Conservation (phyloP, 2,888 invertebrate genomes). For the Morpho achilles region DNA sequence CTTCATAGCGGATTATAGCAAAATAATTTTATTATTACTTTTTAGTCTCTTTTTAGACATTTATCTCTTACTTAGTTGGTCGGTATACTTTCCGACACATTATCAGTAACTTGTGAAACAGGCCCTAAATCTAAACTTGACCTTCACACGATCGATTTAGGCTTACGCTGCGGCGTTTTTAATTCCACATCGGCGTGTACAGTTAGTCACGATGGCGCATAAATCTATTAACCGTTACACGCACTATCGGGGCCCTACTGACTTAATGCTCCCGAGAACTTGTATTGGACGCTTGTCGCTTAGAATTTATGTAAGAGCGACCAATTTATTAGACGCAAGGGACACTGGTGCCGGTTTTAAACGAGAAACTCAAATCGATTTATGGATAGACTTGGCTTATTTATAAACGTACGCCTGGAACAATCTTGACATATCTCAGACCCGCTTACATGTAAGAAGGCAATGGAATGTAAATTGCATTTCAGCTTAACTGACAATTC, state of each 20-base stretch:
- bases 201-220: slow-evolving; percentile 26
- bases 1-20: no score
- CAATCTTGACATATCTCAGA: not conserved
- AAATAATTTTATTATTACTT: no score
- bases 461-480: not conserved
- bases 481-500: not conserved
- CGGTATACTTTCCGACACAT: no score
- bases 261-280: slow-evolving; percentile 25
- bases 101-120: no score
- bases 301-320: slow-evolving; percentile 20
- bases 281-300: slow-evolving; percentile 14
- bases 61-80: no score
- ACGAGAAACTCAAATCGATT: slow-evolving; percentile 9
- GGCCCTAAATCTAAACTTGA: slow-evolving; percentile 14
- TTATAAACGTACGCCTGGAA: slow-evolving; percentile 4
- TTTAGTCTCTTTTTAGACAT: no score
- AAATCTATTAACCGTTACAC: slow-evolving; percentile 30
- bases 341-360: slow-evolving; percentile 1
- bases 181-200: slow-evolving; percentile 16
- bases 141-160: slow-evolving; percentile 21
- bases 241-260: slow-evolving; percentile 24
- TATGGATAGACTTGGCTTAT: slow-evolving; percentile 8
- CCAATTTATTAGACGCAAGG: slow-evolving; percentile 20
- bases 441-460: not conserved
- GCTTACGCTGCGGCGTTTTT: slow-evolving; percentile 4